Conservation (phyloP, 2,888 invertebrate genomes). For the Drosophila emarginata region DNA sequence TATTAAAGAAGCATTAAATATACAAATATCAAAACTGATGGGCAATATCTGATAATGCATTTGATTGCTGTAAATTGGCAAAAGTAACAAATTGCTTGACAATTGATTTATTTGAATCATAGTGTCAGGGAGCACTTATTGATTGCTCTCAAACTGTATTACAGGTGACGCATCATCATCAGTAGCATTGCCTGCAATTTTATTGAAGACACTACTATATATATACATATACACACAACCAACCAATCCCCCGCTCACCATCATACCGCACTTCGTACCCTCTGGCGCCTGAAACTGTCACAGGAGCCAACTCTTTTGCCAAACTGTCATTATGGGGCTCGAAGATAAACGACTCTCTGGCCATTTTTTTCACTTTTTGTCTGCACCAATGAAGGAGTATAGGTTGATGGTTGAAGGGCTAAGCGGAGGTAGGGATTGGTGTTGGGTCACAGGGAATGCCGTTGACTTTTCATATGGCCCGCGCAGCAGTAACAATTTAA, state of each 20-base stretch:
- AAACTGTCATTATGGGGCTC: conserved; percentile 75
- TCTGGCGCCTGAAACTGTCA: conserved; percentile 50
- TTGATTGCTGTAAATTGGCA: conserved; percentile 1
- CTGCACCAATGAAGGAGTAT: conserved; percentile 31
- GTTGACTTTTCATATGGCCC: conserved; percentile 75
- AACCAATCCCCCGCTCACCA: too few relatives aligned
- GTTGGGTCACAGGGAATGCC: conserved; percentile 22
- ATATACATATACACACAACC: background rate
- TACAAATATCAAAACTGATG: background rate
- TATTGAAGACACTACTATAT: background rate
- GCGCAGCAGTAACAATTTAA: conserved; percentile 73
- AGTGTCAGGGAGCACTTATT: conserved; percentile 2
- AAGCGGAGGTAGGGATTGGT: background rate
- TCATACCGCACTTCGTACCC: background rate
- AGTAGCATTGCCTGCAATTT: conserved; percentile 33
- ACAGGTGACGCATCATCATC: conserved; percentile 45
- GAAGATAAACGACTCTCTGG: conserved; percentile 74
- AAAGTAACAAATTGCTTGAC: conserved; percentile 1
- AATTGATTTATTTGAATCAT: conserved; percentile 7
- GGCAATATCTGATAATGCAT: background rate
- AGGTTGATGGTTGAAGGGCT: background rate
- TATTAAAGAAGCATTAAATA: too few relatives aligned
- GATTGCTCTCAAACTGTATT: conserved; percentile 28
- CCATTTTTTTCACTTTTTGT: conserved; percentile 43
- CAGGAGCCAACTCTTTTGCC: conserved; percentile 56